phyloP scores from a whole-genome alignment of 2,113 vertebrate genomes.

The Choloepus hoffmanni region DNA sequence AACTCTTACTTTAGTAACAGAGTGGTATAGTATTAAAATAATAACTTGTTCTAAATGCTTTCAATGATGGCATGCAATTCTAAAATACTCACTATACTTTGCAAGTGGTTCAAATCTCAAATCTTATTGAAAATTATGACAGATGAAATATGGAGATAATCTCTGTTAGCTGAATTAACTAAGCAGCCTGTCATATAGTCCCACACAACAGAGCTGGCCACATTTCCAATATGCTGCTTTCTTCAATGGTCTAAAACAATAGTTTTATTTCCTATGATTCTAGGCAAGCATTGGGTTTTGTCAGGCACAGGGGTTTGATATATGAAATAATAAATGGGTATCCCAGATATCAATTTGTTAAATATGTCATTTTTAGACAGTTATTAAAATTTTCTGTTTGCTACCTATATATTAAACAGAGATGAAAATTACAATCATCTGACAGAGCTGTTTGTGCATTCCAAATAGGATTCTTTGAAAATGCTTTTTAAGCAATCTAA shows the following conservation, averaged over 20 bases:
- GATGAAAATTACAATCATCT: neutral
- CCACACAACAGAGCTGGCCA: accelerated
- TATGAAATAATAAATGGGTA: neutral
- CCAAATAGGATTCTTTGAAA: neutral
- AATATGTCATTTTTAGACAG: neutral
- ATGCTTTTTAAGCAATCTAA: neutral
- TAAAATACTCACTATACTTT: neutral
- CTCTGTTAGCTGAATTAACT: neutral
- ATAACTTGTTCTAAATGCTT: neutral
- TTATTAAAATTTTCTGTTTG: neutral
- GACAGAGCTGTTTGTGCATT: neutral
- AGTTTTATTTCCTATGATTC: neutral
- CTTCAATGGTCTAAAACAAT: neutral
- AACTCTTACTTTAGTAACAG: conserved; percentile 5
- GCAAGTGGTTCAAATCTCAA: neutral
- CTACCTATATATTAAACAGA: neutral
- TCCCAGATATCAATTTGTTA: neutral
- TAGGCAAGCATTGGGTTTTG: neutral
- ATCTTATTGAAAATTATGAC: neutral
- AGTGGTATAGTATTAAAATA: neutral
- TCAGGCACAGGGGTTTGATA: neutral
- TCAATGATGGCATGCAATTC: neutral
- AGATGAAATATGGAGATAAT: neutral
- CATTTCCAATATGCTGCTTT: neutral
- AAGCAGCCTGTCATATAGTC: neutral